Conservation (phyloP, 2,888 invertebrate species). For the Nephrotoma appendiculata region DNA sequence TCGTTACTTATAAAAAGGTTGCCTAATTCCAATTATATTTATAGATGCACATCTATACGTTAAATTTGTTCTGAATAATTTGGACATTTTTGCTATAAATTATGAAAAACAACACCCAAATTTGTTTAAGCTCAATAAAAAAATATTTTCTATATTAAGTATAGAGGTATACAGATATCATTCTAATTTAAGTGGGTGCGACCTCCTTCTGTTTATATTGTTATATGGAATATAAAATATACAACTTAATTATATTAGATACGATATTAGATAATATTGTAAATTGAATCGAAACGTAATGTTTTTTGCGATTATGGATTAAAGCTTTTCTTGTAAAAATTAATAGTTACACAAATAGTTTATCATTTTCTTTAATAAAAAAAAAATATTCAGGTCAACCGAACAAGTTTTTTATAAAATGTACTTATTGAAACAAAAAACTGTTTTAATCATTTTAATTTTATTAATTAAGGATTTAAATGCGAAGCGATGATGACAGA, state of each 20-base stretch:
- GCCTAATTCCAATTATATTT: too few relatives aligned
- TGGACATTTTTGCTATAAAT: not conserved
- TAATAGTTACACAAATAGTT: not conserved
- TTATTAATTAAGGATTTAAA: not conserved
- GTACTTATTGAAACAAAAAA: not conserved
- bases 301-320: not conserved
- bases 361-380: not conserved
- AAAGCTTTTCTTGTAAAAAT: not conserved
- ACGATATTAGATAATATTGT: not conserved
- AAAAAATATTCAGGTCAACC: not conserved
- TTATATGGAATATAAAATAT: not conserved
- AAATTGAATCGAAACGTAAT: not conserved
- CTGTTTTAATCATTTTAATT: not conserved
- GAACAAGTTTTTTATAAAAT: not conserved
- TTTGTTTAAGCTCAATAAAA: not conserved
- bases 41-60: too few relatives aligned
- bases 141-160: not conserved
- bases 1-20: too few relatives aligned
- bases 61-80: not conserved
- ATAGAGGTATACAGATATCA: not conserved
- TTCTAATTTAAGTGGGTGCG: not conserved
- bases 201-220: not conserved
- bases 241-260: not conserved
- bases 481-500: not conserved
- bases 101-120: not conserved